A percentile compares a stretch with the other conserved stretches of the same genome.
These are phyloP conservation scores for Malacoraja senta DNA, from an alignment of 2,797 vertebrate genomes.

Conservation along the genomic window DNA sequence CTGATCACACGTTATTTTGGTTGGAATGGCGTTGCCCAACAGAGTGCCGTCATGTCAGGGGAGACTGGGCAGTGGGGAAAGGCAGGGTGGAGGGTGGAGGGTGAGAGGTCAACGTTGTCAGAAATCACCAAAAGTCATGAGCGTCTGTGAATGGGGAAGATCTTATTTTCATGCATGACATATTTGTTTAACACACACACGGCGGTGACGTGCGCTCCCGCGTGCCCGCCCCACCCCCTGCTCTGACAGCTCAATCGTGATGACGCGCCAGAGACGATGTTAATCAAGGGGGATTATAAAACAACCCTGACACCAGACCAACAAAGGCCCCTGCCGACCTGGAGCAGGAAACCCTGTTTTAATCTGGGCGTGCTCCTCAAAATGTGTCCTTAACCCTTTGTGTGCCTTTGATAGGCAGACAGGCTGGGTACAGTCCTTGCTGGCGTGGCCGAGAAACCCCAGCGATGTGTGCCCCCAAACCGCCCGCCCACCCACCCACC, in stretches of 20 bases:
- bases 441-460: constrained; percentile 68
- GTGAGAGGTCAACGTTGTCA: neutral
- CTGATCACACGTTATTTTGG: no score
- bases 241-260: neutral
- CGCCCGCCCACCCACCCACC: constrained; percentile 51
- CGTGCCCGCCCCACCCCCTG: neutral
- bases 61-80: neutral
- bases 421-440: constrained; percentile 72
- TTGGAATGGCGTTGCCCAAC: neutral
- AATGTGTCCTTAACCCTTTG: constrained; percentile 64
- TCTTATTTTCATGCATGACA: no score
- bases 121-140: neutral
- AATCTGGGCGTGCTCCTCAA: constrained; percentile 62
- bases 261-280: neutral
- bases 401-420: constrained; percentile 44
- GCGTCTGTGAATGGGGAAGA: neutral
- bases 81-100: neutral
- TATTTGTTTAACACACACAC: neutral
- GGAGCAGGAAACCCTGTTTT: constrained; percentile 65
- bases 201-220: neutral
- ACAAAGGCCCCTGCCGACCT: constrained; percentile 60
- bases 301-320: neutral
- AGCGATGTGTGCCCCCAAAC: constrained; percentile 60
- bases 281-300: no score
- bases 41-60: neutral